Evolutionary conservation across 2,113 vertebrate species (phyloP).

Genomic region (Bos taurus): ARS-UCD2.0 NC_037345.1:49814001-49814500

Average conservation of each 20-base stretch:
- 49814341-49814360: conserved; percentile 97
- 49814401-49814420: not conserved
- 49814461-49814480: not conserved
- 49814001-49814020: not conserved
- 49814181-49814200: conserved; percentile 78
- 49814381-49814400: not conserved
- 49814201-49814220: conserved; percentile 91
- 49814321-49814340: conserved; percentile 93
- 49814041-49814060: not conserved
- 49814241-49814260: conserved; percentile 96
- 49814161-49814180: not conserved
- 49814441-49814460: not conserved
- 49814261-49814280: conserved; percentile 96
- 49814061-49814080: not conserved
- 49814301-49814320: conserved; percentile 97
- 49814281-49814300: conserved; percentile 96
- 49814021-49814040: not conserved
- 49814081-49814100: not conserved
- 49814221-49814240: conserved; percentile 97
- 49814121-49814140: not conserved
- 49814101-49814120: not conserved
- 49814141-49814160: not conserved
- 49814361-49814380: conserved; percentile 92
- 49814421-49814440: not conserved
- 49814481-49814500: not conserved